These are phyloP conservation scores for Tridacna gigas DNA, from an alignment of 2,888 invertebrate species.

Conservation along the genomic window DNA sequence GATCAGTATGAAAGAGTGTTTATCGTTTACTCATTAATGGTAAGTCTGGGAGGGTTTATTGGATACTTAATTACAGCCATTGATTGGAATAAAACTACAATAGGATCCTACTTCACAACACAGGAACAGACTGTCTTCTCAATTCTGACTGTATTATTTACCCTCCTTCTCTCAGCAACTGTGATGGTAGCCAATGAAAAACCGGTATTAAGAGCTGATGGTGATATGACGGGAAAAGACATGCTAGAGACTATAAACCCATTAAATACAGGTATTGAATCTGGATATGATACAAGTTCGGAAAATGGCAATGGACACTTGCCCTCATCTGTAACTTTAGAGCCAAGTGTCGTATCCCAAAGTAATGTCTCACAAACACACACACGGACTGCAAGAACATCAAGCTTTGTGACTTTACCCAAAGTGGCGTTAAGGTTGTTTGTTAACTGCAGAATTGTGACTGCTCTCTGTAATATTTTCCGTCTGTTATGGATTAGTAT, in stretches of 20 bases:
- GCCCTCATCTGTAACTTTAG: neutral
- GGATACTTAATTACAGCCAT: slow-evolving; percentile 92
- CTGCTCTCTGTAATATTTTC: slow-evolving; percentile 52
- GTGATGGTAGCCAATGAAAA: slow-evolving; percentile 95
- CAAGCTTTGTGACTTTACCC: slow-evolving; percentile 22
- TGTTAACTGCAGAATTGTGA: slow-evolving; percentile 48
- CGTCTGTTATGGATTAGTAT: slow-evolving; percentile 61
- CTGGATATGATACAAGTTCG: slow-evolving; percentile 81
- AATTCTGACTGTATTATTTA: slow-evolving; percentile 94
- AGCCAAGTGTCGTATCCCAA: slow-evolving; percentile 7
- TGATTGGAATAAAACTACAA: slow-evolving; percentile 94
- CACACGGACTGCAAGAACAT: slow-evolving; percentile 6
- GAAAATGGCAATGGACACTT: slow-evolving; percentile 54
- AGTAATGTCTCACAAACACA: neutral
- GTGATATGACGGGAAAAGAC: slow-evolving; percentile 2
- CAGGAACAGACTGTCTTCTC: slow-evolving; percentile 97
- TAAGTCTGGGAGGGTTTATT: slow-evolving; percentile 96
- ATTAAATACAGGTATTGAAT: slow-evolving; percentile 62
- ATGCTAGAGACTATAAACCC: slow-evolving; percentile 31
- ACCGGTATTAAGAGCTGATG: slow-evolving; percentile 87
- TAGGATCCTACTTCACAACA: slow-evolving; percentile 89
- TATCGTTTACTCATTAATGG: slow-evolving; percentile 98
- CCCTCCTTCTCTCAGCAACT: slow-evolving; percentile 92
- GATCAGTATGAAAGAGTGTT: slow-evolving; percentile 97
- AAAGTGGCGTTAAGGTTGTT: slow-evolving; percentile 22